Percentiles rank a stretch among this genome's conserved stretches.
Conservation (phyloP, 2,797 vertebrate species). For the Danio choprae region DNA sequence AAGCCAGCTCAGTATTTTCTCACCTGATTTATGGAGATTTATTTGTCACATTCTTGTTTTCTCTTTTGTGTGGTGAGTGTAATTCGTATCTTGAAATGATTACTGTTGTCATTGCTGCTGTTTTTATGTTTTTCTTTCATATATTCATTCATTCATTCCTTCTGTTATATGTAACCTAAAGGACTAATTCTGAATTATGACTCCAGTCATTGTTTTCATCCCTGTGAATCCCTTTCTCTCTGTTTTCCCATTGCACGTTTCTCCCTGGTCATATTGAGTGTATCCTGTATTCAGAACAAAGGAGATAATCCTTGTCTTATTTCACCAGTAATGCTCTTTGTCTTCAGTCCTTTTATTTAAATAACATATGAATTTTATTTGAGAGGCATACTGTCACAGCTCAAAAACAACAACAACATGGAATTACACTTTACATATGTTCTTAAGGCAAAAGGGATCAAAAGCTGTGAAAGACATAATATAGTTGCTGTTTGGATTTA, state of each 20-base stretch:
- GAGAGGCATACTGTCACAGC: too few species aligned
- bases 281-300: background rate
- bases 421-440: background rate
- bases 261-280: background rate
- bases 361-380: background rate
- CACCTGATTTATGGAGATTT: too few species aligned
- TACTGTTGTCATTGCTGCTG: too few species aligned
- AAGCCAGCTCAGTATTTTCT: too few species aligned
- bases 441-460: background rate
- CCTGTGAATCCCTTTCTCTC: background rate
- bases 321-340: background rate
- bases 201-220: background rate
- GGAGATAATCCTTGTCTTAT: slow-evolving; percentile 9
- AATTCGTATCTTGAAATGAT: too few species aligned
- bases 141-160: too few species aligned
- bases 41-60: too few species aligned
- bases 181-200: background rate
- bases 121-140: too few species aligned
- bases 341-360: background rate
- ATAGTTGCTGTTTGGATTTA: too few species aligned
- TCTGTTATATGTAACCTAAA: background rate
- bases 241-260: background rate
- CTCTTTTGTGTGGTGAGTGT: too few species aligned
- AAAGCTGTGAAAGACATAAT: too few species aligned
- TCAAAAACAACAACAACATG: too few species aligned